Conservation (phyloP, 2,888 invertebrate genomes). For the Drosophila niveifrons region DNA sequence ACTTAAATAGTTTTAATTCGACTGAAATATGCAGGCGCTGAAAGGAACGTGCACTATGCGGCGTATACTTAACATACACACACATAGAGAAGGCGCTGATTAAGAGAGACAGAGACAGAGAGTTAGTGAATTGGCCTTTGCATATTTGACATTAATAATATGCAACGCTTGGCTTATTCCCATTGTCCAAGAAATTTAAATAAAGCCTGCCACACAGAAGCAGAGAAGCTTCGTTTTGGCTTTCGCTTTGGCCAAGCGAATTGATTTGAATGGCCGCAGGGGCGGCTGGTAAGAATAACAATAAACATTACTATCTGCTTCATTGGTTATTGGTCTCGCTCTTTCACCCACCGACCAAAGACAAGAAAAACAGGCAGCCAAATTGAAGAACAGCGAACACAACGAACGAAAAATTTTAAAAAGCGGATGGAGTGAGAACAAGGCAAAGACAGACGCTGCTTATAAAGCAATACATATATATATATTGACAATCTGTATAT, state of each 20-base stretch:
- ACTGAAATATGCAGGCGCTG: conserved; percentile 65
- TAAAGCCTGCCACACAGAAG: conserved; percentile 25
- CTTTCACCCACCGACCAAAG: conserved; percentile 9
- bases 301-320: conserved; percentile 80
- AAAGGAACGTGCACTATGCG: conserved; percentile 35
- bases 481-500: neutral
- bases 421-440: conserved; percentile 1
- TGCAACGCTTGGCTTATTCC: conserved; percentile 48
- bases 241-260: conserved; percentile 44
- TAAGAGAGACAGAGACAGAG: neutral
- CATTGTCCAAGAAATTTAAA: conserved; percentile 55
- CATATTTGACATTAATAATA: conserved; percentile 55
- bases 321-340: conserved; percentile 75
- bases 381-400: conserved; percentile 45
- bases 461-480: conserved; percentile 61
- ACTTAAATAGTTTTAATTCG: conserved; percentile 81
- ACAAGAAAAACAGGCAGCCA: conserved; percentile 64
- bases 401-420: conserved; percentile 35
- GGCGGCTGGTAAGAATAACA: conserved; percentile 68
- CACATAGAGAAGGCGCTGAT: conserved; percentile 1
- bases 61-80: conserved; percentile 45
- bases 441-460: conserved; percentile 61
- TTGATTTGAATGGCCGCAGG: conserved; percentile 75
- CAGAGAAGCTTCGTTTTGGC: too few relatives aligned
- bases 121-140: neutral